Evolutionary conservation across 2,888 invertebrate species (phyloP).

Genomic region (Flabesymbios commensalis): DNA sequence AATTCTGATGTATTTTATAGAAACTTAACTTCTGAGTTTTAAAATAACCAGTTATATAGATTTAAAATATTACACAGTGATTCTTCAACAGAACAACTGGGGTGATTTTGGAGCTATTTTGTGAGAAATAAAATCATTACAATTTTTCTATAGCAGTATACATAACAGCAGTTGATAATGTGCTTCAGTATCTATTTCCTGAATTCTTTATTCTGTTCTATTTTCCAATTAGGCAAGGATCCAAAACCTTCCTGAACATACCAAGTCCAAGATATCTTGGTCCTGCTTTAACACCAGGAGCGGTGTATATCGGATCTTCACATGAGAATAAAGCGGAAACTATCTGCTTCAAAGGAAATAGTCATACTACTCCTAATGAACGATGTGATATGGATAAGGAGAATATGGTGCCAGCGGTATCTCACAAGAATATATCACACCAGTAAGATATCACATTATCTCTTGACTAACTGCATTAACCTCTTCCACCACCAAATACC

Average conservation of each 20-base stretch:
- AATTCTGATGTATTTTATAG: no score
- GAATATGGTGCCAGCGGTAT: no score
- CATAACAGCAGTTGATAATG: no score
- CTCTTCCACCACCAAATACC: no score
- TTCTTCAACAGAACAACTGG: background rate
- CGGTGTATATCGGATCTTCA: slow-evolving; percentile 53
- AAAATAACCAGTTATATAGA: background rate
- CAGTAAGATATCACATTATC: no score
- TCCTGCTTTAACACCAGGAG: slow-evolving; percentile 44
- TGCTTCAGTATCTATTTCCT: no score
- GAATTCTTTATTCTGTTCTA: background rate
- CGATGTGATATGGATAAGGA: no score
- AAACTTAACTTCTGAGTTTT: no score
- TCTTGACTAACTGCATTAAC: no score
- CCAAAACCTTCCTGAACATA: slow-evolving; percentile 33
- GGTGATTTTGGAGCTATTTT: background rate
- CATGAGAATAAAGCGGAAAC: slow-evolving; percentile 46
- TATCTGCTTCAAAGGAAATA: slow-evolving; percentile 48
- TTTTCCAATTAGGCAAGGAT: slow-evolving; percentile 9
- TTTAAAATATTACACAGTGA: background rate
- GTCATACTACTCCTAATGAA: no score
- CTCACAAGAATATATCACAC: no score
- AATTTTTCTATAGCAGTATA: no score
- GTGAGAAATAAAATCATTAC: background rate
- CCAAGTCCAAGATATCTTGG: slow-evolving; percentile 53